Percentiles rank a stretch among this genome's conserved stretches.
Evolutionary conservation across 2,113 vertebrate species (phyloP).

Genomic region (Paralichthys olivaceus): DNA sequence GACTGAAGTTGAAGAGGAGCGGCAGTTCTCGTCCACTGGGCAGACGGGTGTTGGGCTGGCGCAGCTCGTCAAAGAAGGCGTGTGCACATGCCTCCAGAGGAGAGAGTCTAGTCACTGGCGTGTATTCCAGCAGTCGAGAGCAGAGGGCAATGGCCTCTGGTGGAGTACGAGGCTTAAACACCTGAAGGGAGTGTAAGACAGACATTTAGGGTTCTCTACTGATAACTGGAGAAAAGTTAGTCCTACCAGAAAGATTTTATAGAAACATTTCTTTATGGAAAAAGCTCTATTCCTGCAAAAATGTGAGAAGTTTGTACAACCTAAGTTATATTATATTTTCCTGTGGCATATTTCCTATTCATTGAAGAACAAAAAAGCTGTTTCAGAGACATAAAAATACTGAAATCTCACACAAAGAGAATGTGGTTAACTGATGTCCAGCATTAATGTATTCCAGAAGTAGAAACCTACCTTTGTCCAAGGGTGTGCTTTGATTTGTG

Average conservation of each 20-base stretch:
- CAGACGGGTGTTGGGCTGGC: conserved; percentile 88
- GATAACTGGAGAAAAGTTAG: not conserved
- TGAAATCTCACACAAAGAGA: not conserved
- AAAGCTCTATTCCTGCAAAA: too few relatives aligned
- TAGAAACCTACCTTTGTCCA: conserved; percentile 88
- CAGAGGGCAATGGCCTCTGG: conserved; percentile 92
- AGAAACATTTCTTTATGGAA: too few relatives aligned
- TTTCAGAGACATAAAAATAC: not conserved
- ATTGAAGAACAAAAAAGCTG: not conserved
- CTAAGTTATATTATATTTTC: not conserved
- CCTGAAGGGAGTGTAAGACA: conserved; percentile 71
- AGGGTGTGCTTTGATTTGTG: conserved; percentile 96
- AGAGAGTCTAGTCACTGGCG: conserved; percentile 90
- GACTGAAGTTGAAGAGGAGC: conserved; percentile 93
- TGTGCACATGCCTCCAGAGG: conserved; percentile 92
- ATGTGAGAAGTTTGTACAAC: too few relatives aligned
- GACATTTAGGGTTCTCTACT: not conserved
- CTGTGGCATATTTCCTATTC: not conserved
- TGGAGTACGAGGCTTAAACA: conserved; percentile 92
- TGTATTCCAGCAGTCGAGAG: conserved; percentile 93
- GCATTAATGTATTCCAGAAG: not conserved
- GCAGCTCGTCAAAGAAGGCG: conserved; percentile 92
- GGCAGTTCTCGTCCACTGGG: conserved; percentile 92
- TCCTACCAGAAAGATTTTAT: not conserved
- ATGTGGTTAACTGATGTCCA: not conserved